Conservation (phyloP, 2,888 invertebrate genomes). For the Deilephila elpenor region DNA sequence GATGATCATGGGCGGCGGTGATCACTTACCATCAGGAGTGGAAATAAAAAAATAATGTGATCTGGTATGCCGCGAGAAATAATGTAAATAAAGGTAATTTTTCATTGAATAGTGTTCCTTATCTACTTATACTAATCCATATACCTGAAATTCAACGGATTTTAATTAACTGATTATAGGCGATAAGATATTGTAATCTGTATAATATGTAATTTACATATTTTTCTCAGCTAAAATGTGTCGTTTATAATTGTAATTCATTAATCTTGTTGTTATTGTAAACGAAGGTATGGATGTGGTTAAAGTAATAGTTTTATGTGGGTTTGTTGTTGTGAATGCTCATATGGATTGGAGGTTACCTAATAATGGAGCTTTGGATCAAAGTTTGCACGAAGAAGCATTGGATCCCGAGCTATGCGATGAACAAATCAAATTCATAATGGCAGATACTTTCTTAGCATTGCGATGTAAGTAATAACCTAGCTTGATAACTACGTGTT, state of each 20-base stretch:
- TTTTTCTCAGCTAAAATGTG: too few relatives aligned
- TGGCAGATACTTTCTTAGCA: slow-evolving; percentile 31
- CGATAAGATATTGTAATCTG: not conserved
- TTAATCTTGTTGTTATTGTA: not conserved
- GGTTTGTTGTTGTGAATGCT: slow-evolving; percentile 13
- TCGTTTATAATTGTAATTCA: not conserved
- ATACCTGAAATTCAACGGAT: too few relatives aligned
- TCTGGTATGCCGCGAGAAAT: too few relatives aligned
- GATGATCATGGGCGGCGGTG: too few relatives aligned
- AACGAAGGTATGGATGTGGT: not conserved
- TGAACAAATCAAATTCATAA: slow-evolving; percentile 33
- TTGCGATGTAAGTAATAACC: slow-evolving; percentile 36
- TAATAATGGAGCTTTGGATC: slow-evolving; percentile 17
- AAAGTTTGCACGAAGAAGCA: slow-evolving; percentile 33
- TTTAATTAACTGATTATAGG: not conserved
- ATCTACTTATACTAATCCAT: too few relatives aligned
- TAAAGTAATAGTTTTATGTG: not conserved
- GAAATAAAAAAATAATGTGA: too few relatives aligned
- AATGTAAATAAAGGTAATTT: too few relatives aligned
- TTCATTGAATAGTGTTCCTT: too few relatives aligned
- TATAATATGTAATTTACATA: not conserved
- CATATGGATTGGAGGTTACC: slow-evolving; percentile 25
- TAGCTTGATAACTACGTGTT: too few relatives aligned
- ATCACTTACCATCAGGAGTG: too few relatives aligned
- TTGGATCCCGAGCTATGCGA: slow-evolving; percentile 38